Evolutionary conservation across 2,888 invertebrate genomes (phyloP), one percentile per base, ranked within the genome.

Genomic region (Saturnia japonica): DNA sequence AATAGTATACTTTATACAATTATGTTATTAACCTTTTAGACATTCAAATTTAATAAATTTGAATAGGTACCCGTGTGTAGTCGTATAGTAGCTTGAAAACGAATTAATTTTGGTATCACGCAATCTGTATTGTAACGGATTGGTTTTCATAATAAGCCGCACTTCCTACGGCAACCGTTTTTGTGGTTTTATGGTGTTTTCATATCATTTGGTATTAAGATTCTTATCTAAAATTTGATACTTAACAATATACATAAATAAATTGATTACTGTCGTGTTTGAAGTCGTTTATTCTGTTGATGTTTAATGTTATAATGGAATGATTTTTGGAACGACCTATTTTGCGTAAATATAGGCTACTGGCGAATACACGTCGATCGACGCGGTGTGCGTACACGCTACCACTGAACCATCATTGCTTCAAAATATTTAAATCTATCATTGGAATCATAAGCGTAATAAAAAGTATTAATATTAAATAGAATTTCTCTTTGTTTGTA

Each of bases 51-150:
- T 54, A 22, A 54, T 54, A n/a, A 22, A 25, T 28, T 60, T 60
- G 8, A 14, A 28, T 28, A n/a, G n/a, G n/a, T n/a, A 22, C 12
- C 14, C 28, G 11, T 60, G 25, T 28, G 28, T 28, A 28, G 25
- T 60, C 28, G 57, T 60, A 60, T 60, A 28, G 28, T 77, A 79
- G 82, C 78, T 82, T 74, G 78, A 82, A 87, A 84, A 85, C 80
- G 90, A 92, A 91, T 91, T 91, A 91, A 93, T 90, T 91, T 90
- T 76, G 81, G 76, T 75, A 88, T 83, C 93, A 94, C 93, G 93
- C 93, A 89, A 84, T 83, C 85, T 84, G 83, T 81, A 86, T 84
- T 83, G 81, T 85, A 91, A 91, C 87, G 82, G 85, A 84, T 86
- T 88, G 85, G 83, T 83, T 84, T 84, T 85, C 85, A 83, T 85